Base-by-base conservation (phyloP, 2,113 vertebrate species). In the Perca schrenkii region DNA sequence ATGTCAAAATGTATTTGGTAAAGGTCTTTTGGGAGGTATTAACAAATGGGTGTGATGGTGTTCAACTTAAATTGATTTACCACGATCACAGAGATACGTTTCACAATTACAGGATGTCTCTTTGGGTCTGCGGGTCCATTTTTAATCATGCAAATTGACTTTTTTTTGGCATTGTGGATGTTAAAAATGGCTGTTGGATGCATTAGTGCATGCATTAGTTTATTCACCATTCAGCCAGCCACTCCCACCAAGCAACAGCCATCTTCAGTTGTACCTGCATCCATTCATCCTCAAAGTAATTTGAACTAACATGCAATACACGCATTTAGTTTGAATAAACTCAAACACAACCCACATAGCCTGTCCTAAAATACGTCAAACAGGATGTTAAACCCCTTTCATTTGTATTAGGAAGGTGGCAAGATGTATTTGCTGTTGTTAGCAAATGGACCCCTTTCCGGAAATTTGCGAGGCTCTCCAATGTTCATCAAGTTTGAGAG, bases 1-100 rank as follows among this genome's bases (percentile, higher is more conserved):
- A 94, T 87, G 90, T 90, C 88, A 91, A 56, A 82, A 77, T 74
- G 58, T 74, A 31, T 90, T 90, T 54, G 21, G 25, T 83, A 88
- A 93, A 88, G 84, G 86, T 91, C 70, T 87, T 74, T 53, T 65
- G 74, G 67, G 84, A 82, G 70, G 52, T 73, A 66, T 74, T 82
- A 75, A 75, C 74, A 64, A 77, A 83, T 77, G 60, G 49, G 25
- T 49, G 62, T 43, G 61, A 65, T 54, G 50, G 17, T 74, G 40
- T 75, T 79, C 54, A 49, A 49, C 54, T 61, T 62, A 12, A 40
- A 70, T 67, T 13, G 31, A 76, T 74, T 79, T 34, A 46, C 15
- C 15, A 17, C 64, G n/a, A 83, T 50, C 25, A 49, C 36, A 5
- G 3, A 43, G 31, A 54, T 52, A 52, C 8, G 34, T 56, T 28